Evolutionary conservation across 2,888 invertebrate species (phyloP).

Genomic region (Coleophora flavipennella): DNA sequence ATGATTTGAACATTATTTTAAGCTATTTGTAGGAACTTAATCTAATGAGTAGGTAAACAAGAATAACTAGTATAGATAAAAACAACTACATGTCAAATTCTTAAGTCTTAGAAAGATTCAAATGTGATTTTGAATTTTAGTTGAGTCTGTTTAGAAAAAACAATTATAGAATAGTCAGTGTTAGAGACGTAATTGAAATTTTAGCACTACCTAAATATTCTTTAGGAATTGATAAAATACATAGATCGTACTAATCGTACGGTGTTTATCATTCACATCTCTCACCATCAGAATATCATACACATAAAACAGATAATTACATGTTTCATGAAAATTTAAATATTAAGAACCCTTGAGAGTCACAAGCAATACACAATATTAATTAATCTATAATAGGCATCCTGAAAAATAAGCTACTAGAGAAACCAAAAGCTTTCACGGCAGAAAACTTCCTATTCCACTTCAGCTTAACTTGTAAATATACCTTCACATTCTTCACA

Average conservation of each 20-base stretch:
- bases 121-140: no score
- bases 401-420: conserved; percentile 1
- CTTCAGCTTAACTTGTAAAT: conserved; percentile 44
- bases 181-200: not conserved
- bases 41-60: no score
- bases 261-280: conserved; percentile 4
- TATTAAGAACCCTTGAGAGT: not conserved
- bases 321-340: no score
- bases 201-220: no score
- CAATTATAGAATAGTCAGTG: not conserved
- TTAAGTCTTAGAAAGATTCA: no score
- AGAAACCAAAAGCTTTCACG: conserved; percentile 36
- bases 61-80: no score
- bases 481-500: conserved; percentile 47
- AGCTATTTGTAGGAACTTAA: no score
- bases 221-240: not conserved
- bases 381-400: not conserved
- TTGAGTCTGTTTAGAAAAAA: not conserved
- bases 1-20: no score
- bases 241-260: not conserved
- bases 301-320: not conserved
- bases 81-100: no score
- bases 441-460: conserved; percentile 44
- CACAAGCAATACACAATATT: not conserved
- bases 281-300: conserved; percentile 4